A percentile compares a stretch with the other conserved stretches of the same genome.
phyloP scores from a whole-genome alignment of 2,113 vertebrate species.

The Atractosteus spatula region DNA sequence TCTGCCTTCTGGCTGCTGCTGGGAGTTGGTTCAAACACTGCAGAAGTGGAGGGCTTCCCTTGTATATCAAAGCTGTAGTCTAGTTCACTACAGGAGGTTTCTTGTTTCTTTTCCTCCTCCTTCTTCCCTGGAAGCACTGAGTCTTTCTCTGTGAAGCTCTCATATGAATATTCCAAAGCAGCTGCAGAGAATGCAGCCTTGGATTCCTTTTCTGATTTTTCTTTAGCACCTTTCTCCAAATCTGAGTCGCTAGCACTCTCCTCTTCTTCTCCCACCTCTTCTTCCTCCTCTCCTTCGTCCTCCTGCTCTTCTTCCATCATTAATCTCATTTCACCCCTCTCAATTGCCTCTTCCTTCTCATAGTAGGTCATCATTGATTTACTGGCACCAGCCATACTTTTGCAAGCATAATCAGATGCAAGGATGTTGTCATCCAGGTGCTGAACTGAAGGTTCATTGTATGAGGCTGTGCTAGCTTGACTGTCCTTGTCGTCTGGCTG shows the following conservation, averaged over 20 bases:
- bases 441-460: conserved; percentile 27
- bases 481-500: conserved; percentile 27
- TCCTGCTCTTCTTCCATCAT: conserved; percentile 64
- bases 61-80: conserved; percentile 33
- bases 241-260: conserved; percentile 75
- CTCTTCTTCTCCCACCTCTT: conserved; percentile 58
- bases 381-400: conserved; percentile 34
- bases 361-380: conserved; percentile 39
- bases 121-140: conserved; percentile 58
- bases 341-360: conserved; percentile 53
- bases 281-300: conserved; percentile 52
- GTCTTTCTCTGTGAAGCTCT: conserved; percentile 20
- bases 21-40: conserved; percentile 24
- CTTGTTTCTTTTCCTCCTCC: conserved; percentile 27
- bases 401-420: conserved; percentile 52
- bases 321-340: conserved; percentile 60
- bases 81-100: not conserved
- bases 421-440: conserved; percentile 62
- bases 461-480: conserved; percentile 27
- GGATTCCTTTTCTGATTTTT: conserved; percentile 79
- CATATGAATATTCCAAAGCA: not conserved
- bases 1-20: conserved; percentile 18
- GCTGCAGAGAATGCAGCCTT: conserved; percentile 37
- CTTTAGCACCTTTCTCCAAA: conserved; percentile 83
- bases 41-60: conserved; percentile 32